Percentiles rank a stretch among this genome's conserved stretches.
These are phyloP conservation scores for Meandrusa payeni DNA, from an alignment of 2,888 invertebrate species.

Conservation along the genomic window DNA sequence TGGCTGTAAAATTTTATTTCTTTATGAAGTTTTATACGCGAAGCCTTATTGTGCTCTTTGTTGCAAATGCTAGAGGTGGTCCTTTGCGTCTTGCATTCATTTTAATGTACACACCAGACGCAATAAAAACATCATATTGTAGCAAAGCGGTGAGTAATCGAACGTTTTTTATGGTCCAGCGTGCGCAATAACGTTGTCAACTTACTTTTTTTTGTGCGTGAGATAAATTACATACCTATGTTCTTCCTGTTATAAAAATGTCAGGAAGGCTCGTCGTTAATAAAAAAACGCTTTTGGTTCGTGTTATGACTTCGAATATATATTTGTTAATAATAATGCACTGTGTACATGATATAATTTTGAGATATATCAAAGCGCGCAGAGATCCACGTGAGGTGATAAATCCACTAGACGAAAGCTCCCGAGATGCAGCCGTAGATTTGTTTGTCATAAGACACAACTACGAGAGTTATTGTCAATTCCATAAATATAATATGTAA, in stretches of 20 bases:
- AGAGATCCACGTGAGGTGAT: slow-evolving; percentile 68
- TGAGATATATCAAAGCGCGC: slow-evolving; percentile 43
- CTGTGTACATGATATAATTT: slow-evolving; percentile 32
- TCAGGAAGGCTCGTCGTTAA: slow-evolving; percentile 30
- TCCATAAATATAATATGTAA: too few relatives aligned
- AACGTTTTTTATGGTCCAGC: slow-evolving; percentile 49
- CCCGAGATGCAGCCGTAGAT: slow-evolving; percentile 53
- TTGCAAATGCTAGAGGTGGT: slow-evolving; percentile 43
- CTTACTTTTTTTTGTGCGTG: slow-evolving; percentile 41
- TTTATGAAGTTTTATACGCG: slow-evolving; percentile 53
- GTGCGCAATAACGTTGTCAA: slow-evolving; percentile 48
- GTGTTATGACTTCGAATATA: slow-evolving; percentile 25
- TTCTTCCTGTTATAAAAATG: slow-evolving; percentile 51
- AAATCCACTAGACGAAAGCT: slow-evolving; percentile 34
- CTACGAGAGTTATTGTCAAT: too few relatives aligned
- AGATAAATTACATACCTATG: slow-evolving; percentile 39
- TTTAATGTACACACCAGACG: slow-evolving; percentile 35
- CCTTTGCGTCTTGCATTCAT: slow-evolving; percentile 31
- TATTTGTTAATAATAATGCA: slow-evolving; percentile 35
- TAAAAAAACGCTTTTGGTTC: slow-evolving; percentile 32
- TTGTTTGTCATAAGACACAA: slow-evolving; percentile 49
- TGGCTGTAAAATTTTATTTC: slow-evolving; percentile 63
- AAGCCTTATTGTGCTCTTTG: slow-evolving; percentile 51
- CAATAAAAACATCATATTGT: slow-evolving; percentile 56
- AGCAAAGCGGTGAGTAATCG: slow-evolving; percentile 62